phyloP scores from a whole-genome alignment of 2,113 vertebrate species.

The Rhinoderma darwinii region DNA sequence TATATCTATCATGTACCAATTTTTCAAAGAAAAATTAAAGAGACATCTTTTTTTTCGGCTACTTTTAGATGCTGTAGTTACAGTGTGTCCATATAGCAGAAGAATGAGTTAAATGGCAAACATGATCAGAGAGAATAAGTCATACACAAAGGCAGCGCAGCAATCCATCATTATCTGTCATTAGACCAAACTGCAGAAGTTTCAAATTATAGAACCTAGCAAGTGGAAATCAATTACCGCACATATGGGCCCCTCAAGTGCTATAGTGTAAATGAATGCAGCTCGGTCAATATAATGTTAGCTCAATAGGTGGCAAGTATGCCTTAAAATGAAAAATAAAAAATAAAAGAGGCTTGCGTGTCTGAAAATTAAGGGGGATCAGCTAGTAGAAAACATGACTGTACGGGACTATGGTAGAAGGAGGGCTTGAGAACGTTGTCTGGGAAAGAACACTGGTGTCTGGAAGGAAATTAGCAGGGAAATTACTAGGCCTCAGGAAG shows the following conservation, averaged over 20 bases:
- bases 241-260: conserved; percentile 43
- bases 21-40: neutral
- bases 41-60: neutral
- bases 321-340: conserved; percentile 1
- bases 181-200: conserved; percentile 56
- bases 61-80: conserved; percentile 28
- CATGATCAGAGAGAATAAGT: conserved; percentile 47
- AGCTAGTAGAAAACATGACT: conserved; percentile 61
- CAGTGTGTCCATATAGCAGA: conserved; percentile 34
- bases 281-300: conserved; percentile 25
- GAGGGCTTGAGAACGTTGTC: conserved; percentile 53
- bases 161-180: conserved; percentile 60
- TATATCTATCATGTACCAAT: conserved; percentile 18
- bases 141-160: conserved; percentile 47
- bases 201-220: conserved; percentile 59
- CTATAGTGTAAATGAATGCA: conserved; percentile 41
- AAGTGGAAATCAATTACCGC: conserved; percentile 58
- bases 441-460: conserved; percentile 40
- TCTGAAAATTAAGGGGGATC: conserved; percentile 64
- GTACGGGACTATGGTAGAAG: conserved; percentile 32
- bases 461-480: conserved; percentile 65
- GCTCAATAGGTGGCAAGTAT: conserved; percentile 25
- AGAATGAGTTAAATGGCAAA: conserved; percentile 55
- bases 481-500: conserved; percentile 64
- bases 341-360: neutral